Base-by-base conservation (phyloP, 1,140 invertebrate genomes). In the Pogonognathellus flavescens region DNA sequence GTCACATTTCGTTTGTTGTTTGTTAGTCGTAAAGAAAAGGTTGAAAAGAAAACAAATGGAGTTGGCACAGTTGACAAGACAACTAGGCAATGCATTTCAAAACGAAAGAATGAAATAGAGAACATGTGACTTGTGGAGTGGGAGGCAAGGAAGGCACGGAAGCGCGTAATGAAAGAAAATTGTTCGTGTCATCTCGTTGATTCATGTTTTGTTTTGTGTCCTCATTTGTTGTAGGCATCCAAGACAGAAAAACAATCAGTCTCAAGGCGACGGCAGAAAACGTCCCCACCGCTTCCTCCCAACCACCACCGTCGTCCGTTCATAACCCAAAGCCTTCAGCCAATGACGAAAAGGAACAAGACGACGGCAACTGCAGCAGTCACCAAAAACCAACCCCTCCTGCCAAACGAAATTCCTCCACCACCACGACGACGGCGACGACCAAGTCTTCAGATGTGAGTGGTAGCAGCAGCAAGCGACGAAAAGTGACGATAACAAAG, bases 401-500 rank as follows among this genome's bases (percentile, higher is more conserved):
- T n/a, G n/a, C n/a, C n/a, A 57, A 57, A 57, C 11, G n/a, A 57
- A 57, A 57, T n/a, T 57, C 11, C n/a, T 4, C 1, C 11, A 57
- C 53, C 11, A 57, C 53, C 1, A 57, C 53, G n/a, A 57, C 53
- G 53, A 57, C 53, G 53, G 10, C 53, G 53, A 4, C 53, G 9
- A 57, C 2, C 11, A 57, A 13, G 53, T 62, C 6, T n/a, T 18
- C 59, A 62, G 53, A 62, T n/a, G n/a, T n/a, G 2, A 62, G n/a
- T 3, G 4, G 16, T 3, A 18, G 1, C 11, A n/a, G 70, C 5
- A 50, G 16, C 14, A 76, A 76, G 7, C 9, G 70, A 2, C 70
- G 70, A 9, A 25, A 16, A 50, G 70, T 76, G 70, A 76, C 70
- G 10, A 76, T 76, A 50, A 76, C 70, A 16, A 76, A 76, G 41